Conservation (phyloP, 1,140 invertebrate species). For the Gryon sp. region DNA sequence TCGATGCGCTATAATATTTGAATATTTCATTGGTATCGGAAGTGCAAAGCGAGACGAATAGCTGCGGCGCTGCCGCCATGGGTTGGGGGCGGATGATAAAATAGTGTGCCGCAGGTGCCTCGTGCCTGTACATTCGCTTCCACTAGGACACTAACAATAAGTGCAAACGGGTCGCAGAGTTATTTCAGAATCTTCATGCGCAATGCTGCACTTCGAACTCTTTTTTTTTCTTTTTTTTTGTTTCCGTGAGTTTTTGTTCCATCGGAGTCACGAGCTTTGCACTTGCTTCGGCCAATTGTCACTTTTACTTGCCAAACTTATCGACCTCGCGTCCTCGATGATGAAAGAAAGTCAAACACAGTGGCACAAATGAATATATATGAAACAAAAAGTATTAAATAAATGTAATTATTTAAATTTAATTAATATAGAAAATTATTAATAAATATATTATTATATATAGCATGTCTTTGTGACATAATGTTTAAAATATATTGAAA, state of each 20-base stretch:
- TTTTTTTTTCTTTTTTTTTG: too few relatives aligned
- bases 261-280: constrained; percentile 19
- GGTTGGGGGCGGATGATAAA: constrained; percentile 43
- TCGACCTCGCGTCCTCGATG: background rate
- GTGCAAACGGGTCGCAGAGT: constrained; percentile 53
- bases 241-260: constrained; percentile 7
- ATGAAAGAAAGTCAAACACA: constrained; percentile 6
- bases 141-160: constrained; percentile 62
- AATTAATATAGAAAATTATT: too few relatives aligned
- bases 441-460: too few relatives aligned
- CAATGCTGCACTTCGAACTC: constrained; percentile 32
- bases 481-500: too few relatives aligned
- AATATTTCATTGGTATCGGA: constrained; percentile 47
- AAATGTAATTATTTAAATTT: too few relatives aligned
- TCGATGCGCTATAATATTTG: constrained; percentile 9
- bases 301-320: background rate
- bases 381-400: too few relatives aligned
- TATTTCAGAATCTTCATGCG: constrained; percentile 52
- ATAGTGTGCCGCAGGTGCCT: constrained; percentile 63
- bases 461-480: too few relatives aligned
- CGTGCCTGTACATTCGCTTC: constrained; percentile 34
- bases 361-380: too few relatives aligned
- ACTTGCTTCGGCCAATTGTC: background rate
- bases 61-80: constrained; percentile 2
- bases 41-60: constrained; percentile 33